phyloP scores from a whole-genome alignment of 2,888 invertebrate genomes.

The Zelleria hepariella region DNA sequence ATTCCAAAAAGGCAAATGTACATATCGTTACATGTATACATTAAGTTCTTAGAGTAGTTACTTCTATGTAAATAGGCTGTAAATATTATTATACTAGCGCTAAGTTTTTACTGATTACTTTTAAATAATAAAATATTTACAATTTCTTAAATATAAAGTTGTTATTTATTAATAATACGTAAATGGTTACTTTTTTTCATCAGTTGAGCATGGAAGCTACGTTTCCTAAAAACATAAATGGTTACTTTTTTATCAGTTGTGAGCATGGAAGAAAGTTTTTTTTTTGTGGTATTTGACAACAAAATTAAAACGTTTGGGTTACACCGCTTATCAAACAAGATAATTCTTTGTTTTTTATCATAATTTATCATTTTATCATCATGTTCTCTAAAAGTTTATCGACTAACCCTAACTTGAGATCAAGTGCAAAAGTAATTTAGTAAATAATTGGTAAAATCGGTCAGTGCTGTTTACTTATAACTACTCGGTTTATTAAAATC shows the following conservation, averaged over 20 bases:
- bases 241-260: too few relatives aligned
- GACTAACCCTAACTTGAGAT: background rate
- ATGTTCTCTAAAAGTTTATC: background rate
- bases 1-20: slow-evolving; percentile 10
- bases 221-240: background rate
- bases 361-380: too few relatives aligned
- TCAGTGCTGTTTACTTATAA: too few relatives aligned
- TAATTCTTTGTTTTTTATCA: too few relatives aligned
- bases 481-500: too few relatives aligned
- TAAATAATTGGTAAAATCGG: background rate
- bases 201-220: too few relatives aligned
- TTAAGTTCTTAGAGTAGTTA: background rate
- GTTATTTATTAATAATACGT: background rate
- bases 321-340: too few relatives aligned
- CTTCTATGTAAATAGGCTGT: slow-evolving; percentile 51
- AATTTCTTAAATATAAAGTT: background rate
- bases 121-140: slow-evolving; percentile 13
- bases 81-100: slow-evolving; percentile 32
- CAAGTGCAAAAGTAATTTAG: background rate
- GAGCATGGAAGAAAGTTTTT: too few relatives aligned
- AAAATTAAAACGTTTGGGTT: too few relatives aligned
- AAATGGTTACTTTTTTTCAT: too few relatives aligned
- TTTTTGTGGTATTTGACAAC: too few relatives aligned
- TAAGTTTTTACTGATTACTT: slow-evolving; percentile 24
- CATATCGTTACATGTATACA: background rate